These are phyloP conservation scores for Canis aureus DNA, from an alignment of 2,113 vertebrate species.

Conservation along the genomic window DNA sequence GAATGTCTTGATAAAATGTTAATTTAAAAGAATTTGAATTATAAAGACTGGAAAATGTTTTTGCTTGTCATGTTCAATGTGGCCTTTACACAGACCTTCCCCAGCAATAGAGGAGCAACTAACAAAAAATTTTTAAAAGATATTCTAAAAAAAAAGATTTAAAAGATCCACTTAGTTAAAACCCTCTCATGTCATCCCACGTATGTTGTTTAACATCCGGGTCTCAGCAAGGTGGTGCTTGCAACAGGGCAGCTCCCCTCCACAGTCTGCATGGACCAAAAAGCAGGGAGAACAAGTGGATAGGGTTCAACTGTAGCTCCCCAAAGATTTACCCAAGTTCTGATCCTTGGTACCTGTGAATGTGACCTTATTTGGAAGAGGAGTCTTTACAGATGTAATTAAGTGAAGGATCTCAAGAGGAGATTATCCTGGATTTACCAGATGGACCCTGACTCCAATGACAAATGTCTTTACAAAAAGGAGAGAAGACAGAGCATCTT, in stretches of 20 bases:
- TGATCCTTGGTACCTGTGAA: not conserved
- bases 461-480: not conserved
- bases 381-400: not conserved
- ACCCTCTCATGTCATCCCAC: not conserved
- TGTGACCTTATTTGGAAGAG: not conserved
- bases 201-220: too few species aligned
- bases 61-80: not conserved
- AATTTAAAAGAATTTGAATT: constrained; percentile 5
- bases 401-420: not conserved
- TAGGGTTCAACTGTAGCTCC: not conserved
- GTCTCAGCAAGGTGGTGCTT: too few species aligned
- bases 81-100: not conserved
- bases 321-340: not conserved
- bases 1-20: constrained; percentile 5
- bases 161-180: not conserved
- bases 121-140: not conserved
- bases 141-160: not conserved
- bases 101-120: not conserved
- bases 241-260: not conserved
- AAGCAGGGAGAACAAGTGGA: not conserved
- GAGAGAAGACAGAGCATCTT: not conserved
- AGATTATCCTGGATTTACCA: not conserved
- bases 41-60: not conserved
- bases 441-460: not conserved
- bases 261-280: not conserved